These are phyloP conservation scores for Melanostoma scalare DNA, from an alignment of 2,888 invertebrate genomes.

Conservation along the genomic window DNA sequence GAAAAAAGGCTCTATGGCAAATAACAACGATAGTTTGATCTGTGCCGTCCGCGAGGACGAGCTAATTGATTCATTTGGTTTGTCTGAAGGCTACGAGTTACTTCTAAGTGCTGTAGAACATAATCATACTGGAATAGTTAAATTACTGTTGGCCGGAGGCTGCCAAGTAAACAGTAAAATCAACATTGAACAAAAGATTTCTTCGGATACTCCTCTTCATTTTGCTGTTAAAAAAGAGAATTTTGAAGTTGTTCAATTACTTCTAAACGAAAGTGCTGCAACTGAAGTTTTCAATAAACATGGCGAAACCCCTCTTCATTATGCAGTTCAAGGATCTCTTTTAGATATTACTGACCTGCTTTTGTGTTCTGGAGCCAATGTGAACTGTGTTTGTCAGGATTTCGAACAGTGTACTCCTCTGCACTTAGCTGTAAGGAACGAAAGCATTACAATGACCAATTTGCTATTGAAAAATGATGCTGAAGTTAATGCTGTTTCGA, in stretches of 20 bases:
- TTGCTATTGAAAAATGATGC: neutral
- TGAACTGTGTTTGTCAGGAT: neutral
- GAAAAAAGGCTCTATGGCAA: no score
- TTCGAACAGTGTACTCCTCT: neutral
- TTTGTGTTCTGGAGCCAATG: neutral
- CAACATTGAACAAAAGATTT: neutral
- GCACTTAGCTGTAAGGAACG: neutral
- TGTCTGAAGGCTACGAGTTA: neutral
- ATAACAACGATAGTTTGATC: no score
- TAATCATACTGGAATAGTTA: neutral
- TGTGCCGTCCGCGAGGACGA: neutral
- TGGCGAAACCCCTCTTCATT: neutral
- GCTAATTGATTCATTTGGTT: neutral
- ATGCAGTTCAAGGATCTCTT: neutral
- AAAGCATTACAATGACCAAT: neutral
- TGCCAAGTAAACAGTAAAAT: neutral
- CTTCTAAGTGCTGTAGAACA: neutral
- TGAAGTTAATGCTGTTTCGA: neutral
- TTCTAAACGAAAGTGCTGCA: neutral
- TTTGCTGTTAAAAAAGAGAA: neutral
- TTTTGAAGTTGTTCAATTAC: neutral
- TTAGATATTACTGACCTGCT: neutral
- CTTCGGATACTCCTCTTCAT: constrained; percentile 1
- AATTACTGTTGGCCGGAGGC: neutral
- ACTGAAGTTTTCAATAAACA: neutral